phyloP scores from a whole-genome alignment of 2,113 vertebrate species.

The Megaceryle maxima region DNA sequence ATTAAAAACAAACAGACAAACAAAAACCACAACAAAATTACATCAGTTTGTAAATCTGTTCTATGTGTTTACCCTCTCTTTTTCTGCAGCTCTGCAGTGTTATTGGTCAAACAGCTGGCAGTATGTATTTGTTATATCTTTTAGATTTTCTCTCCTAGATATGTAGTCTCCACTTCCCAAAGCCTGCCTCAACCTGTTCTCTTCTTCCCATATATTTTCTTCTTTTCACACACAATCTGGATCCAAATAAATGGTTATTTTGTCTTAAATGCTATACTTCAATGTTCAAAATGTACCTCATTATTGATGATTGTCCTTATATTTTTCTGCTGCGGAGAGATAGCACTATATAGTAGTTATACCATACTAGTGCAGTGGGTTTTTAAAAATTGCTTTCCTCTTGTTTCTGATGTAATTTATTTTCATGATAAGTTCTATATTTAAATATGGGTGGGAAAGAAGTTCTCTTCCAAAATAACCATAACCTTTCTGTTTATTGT shows the following conservation, averaged over 20 bases:
- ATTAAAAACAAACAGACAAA: background rate
- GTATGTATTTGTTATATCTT: background rate
- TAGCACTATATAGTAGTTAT: background rate
- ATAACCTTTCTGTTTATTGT: conserved; percentile 25
- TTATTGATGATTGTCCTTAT: background rate
- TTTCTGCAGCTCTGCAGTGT: background rate
- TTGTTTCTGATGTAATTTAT: background rate
- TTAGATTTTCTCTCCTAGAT: background rate
- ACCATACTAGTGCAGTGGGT: background rate
- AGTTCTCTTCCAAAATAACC: conserved; percentile 31
- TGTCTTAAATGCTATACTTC: background rate
- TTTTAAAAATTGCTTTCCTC: background rate
- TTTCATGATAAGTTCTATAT: background rate
- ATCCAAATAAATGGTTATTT: background rate
- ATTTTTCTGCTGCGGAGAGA: background rate
- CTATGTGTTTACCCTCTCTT: background rate
- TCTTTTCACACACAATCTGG: background rate
- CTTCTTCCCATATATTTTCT: background rate
- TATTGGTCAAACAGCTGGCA: background rate
- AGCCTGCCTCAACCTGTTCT: background rate
- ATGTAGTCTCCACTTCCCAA: background rate
- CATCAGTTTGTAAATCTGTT: background rate
- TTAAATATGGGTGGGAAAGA: background rate
- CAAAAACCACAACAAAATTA: background rate
- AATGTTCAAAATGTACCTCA: background rate